Conservation (phyloP, 2,888 invertebrate genomes). For the Rhimphoctona megacephalus region DNA sequence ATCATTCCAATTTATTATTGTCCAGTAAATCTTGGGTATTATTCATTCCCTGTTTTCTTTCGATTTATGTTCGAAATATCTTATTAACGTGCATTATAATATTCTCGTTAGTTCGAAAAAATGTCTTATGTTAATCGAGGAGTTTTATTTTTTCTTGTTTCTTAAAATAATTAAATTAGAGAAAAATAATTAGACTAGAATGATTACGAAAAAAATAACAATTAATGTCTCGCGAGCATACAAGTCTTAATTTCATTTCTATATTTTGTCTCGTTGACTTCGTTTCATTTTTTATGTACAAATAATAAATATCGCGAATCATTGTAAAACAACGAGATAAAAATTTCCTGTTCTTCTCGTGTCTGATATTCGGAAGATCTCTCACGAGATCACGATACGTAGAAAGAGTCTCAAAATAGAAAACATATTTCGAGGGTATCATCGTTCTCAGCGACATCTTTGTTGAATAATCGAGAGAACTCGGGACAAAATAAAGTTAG, state of each 20-base stretch:
- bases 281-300: neutral
- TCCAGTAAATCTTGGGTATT: no score
- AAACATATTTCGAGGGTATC: constrained; percentile 45
- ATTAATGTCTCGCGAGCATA: neutral
- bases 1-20: no score
- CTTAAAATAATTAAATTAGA: neutral
- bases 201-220: no score
- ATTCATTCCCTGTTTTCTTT: no score
- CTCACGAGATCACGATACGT: constrained; percentile 42
- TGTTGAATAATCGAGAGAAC: constrained; percentile 46
- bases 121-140: neutral
- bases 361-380: constrained; percentile 29
- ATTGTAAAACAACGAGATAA: neutral
- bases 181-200: no score
- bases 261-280: neutral
- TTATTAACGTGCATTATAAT: no score
- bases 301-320: neutral
- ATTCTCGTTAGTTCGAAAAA: no score
- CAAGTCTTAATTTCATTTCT: no score
- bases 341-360: constrained; percentile 8
- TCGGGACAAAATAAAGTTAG: constrained; percentile 39
- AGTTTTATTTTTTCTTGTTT: neutral
- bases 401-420: constrained; percentile 52
- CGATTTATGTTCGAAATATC: no score
- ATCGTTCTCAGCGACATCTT: constrained; percentile 35